These are phyloP conservation scores for Diplolepis rosae DNA, from an alignment of 2,888 invertebrate species.

Conservation along the genomic window DNA sequence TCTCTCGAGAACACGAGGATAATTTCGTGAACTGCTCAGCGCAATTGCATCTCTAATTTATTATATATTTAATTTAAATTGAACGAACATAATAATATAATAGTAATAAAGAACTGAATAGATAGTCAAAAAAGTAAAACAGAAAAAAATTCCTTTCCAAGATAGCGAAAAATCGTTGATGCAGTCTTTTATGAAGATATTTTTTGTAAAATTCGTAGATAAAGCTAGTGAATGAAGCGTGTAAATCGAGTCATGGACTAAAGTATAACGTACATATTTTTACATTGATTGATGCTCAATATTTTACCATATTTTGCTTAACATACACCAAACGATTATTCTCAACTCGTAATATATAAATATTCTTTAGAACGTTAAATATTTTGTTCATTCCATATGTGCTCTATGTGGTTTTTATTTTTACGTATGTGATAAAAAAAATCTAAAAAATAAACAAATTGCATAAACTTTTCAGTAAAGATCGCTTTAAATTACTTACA, in stretches of 20 bases:
- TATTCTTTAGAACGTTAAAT: conserved; percentile 12
- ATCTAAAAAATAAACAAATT: neutral
- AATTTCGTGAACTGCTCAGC: neutral
- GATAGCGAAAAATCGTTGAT: neutral
- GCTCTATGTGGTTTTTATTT: neutral
- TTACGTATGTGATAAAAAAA: neutral
- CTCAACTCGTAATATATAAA: conserved; percentile 24
- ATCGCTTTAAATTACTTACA: conserved; percentile 13
- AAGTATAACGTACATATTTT: neutral
- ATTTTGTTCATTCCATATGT: neutral
- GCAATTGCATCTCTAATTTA: neutral
- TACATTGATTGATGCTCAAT: conserved; percentile 2
- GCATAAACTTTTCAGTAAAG: neutral
- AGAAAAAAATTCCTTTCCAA: neutral
- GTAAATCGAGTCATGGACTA: neutral
- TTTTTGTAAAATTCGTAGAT: neutral
- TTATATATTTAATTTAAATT: neutral
- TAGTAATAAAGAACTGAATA: neutral
- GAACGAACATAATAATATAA: neutral
- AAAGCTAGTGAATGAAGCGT: neutral
- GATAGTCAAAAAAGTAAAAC: neutral
- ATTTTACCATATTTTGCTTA: conserved; percentile 9
- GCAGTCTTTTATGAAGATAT: neutral
- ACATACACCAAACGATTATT: conserved; percentile 13
- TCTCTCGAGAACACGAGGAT: neutral